A percentile compares a stretch with the other conserved stretches of the same genome.
These are phyloP conservation scores for Halcyon smyrnensis DNA, from an alignment of 2,797 vertebrate species.

Conservation along the genomic window DNA sequence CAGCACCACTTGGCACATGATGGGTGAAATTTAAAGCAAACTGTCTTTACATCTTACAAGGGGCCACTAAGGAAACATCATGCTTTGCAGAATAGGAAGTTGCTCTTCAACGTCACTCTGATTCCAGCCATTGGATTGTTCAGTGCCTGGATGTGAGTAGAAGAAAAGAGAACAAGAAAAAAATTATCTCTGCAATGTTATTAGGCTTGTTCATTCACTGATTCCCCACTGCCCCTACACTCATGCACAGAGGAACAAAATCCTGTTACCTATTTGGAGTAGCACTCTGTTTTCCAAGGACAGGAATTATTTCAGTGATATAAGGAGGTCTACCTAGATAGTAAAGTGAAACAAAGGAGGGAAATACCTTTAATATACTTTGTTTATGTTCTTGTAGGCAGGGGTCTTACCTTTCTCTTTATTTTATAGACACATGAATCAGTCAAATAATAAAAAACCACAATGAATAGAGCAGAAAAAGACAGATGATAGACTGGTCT, in stretches of 20 bases:
- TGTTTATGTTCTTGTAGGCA: neutral
- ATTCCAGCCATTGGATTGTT: neutral
- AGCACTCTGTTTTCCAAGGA: neutral
- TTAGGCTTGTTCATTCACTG: neutral
- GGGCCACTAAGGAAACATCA: neutral
- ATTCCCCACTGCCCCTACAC: neutral
- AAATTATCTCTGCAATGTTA: neutral
- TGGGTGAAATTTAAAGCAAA: neutral
- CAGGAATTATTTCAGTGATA: neutral
- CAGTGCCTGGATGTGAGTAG: accelerated
- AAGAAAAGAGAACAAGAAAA: neutral
- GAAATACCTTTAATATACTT: neutral
- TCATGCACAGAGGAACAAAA: neutral
- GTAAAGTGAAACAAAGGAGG: neutral
- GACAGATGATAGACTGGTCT: neutral
- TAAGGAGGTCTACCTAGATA: neutral
- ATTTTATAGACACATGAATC: neutral
- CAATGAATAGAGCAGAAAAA: neutral
- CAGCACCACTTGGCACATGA: neutral
- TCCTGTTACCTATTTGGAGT: neutral
- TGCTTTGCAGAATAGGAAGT: neutral
- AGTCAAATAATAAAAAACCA: neutral
- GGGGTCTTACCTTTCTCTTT: neutral
- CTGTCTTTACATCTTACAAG: neutral
- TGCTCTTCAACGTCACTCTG: neutral